A percentile compares a stretch with the other conserved stretches of the same genome.
phyloP scores from a whole-genome alignment of 1,140 invertebrate species.

The Kradibia gibbosae region DNA sequence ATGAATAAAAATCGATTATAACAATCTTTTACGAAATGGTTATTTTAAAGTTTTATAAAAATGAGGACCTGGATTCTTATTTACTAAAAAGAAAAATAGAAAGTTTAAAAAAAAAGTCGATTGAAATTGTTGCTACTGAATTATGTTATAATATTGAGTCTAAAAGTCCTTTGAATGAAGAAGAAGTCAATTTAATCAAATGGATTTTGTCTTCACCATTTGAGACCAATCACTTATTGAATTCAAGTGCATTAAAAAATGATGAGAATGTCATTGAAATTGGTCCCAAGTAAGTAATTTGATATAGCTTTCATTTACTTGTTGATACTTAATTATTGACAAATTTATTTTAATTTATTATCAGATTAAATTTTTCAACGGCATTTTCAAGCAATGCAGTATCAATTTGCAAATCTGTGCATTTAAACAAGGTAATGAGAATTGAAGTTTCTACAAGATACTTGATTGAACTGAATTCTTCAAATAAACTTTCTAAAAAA shows the following conservation, averaged over 20 bases:
- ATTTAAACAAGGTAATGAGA: conserved; percentile 80
- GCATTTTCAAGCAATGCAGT: conserved; percentile 96
- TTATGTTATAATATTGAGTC: conserved; percentile 84
- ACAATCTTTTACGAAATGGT: conserved; percentile 54
- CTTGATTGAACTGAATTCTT: conserved; percentile 74
- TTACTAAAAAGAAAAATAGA: conserved; percentile 60
- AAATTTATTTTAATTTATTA: conserved; percentile 58
- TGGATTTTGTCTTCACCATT: conserved; percentile 83
- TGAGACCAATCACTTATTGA: conserved; percentile 72
- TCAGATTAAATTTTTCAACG: conserved; percentile 93
- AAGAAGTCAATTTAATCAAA: conserved; percentile 76
- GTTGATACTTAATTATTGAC: conserved; percentile 29
- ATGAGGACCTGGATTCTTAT: conserved; percentile 57
- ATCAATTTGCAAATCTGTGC: conserved; percentile 90
- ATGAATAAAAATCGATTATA: not conserved
- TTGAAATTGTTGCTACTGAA: conserved; percentile 75
- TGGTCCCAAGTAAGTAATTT: conserved; percentile 78
- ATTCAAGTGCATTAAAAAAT: conserved; percentile 66
- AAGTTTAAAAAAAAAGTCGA: conserved; percentile 53
- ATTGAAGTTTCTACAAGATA: conserved; percentile 89
- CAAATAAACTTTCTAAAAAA: conserved; percentile 66
- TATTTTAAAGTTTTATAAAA: conserved; percentile 65
- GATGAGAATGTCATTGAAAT: conserved; percentile 79
- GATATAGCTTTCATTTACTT: conserved; percentile 47
- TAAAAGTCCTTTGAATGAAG: conserved; percentile 69